These are phyloP conservation scores for Sisor rabdophorus DNA, from an alignment of 2,113 vertebrate genomes.

Conservation along the genomic window DNA sequence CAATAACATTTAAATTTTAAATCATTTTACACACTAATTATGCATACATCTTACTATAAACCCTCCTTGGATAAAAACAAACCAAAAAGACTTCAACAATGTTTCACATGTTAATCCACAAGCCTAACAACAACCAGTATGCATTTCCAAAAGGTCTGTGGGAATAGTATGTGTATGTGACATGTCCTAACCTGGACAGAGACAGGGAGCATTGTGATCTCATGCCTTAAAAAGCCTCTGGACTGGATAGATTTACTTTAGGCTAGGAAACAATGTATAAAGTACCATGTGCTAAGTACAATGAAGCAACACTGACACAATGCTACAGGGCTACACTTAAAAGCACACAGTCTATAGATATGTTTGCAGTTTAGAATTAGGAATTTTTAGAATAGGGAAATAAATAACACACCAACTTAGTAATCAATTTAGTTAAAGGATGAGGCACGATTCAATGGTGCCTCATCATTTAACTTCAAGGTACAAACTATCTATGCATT, in stretches of 20 bases:
- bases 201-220: constrained; percentile 22
- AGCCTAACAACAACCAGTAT: not conserved
- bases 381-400: not conserved
- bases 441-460: too few species aligned
- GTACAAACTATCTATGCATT: too few species aligned
- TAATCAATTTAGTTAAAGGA: too few species aligned
- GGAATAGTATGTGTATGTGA: not conserved
- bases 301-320: constrained; percentile 37
- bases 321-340: constrained; percentile 24
- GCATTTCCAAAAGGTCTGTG: not conserved
- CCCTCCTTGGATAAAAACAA: not conserved
- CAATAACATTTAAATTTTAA: not conserved
- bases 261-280: too few species aligned
- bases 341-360: constrained; percentile 28
- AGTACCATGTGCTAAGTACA: constrained; percentile 16
- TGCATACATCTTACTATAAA: not conserved
- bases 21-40: not conserved
- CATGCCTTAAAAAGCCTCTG: constrained; percentile 28
- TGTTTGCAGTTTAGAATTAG: constrained; percentile 31
- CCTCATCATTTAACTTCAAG: too few species aligned
- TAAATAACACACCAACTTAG: too few species aligned
- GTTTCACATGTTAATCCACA: not conserved
- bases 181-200: constrained; percentile 11
- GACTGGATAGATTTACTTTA: constrained; percentile 19
- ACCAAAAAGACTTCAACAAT: not conserved